phyloP scores from a whole-genome alignment of 2,888 invertebrate species.

The Polyommatus iphigenia region DNA sequence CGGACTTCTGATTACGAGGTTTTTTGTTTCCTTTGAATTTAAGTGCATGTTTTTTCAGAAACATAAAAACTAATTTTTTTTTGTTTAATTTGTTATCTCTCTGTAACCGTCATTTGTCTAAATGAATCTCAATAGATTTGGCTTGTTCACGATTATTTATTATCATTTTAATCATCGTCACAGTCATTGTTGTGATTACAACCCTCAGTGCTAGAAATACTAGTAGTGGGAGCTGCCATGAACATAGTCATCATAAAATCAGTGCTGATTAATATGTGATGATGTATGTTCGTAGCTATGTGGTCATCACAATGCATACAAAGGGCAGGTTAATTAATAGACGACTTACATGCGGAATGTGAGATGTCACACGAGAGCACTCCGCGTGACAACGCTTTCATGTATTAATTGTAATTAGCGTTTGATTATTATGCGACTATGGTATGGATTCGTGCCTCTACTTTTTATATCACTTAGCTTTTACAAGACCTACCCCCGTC shows the following conservation, averaged over 20 bases:
- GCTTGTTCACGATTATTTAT: too few species aligned
- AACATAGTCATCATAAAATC: background rate
- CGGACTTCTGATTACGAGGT: background rate
- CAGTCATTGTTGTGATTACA: background rate
- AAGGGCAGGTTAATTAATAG: constrained; percentile 43
- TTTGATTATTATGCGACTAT: background rate
- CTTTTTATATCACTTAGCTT: too few species aligned
- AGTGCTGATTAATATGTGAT: constrained; percentile 36
- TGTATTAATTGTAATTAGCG: constrained; percentile 13
- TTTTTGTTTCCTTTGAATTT: background rate
- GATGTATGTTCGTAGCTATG: constrained; percentile 40
- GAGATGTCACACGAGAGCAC: constrained; percentile 34
- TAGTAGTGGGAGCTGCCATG: background rate
- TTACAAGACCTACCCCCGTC: too few species aligned
- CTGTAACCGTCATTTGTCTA: background rate
- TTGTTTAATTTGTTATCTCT: background rate
- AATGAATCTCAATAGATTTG: background rate
- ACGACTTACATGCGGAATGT: constrained; percentile 43
- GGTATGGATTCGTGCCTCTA: background rate
- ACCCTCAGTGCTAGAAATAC: background rate
- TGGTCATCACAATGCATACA: constrained; percentile 43
- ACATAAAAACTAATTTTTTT: background rate
- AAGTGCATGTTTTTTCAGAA: background rate
- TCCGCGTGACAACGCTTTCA: constrained; percentile 3
- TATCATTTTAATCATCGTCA: too few species aligned